A percentile compares a stretch with the other conserved stretches of the same genome.
Conservation (phyloP, 2,113 vertebrate species). For the Pterocles gutturalis region DNA sequence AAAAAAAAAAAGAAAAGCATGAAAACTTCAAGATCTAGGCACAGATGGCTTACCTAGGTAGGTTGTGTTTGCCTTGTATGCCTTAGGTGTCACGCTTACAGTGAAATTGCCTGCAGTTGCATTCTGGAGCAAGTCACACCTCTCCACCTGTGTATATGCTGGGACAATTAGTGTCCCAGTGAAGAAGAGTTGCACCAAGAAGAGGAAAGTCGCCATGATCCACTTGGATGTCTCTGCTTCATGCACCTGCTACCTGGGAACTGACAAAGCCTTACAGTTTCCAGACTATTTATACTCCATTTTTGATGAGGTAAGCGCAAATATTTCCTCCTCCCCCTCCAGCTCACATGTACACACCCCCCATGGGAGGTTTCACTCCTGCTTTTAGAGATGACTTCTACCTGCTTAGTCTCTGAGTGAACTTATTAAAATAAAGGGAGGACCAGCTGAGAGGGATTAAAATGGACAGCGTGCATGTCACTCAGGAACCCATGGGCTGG, state of each 20-base stretch:
- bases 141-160: rapidly evolving
- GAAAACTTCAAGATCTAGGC: background rate
- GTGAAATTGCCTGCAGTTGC: background rate
- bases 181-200: background rate
- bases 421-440: background rate
- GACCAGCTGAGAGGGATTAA: background rate
- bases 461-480: background rate
- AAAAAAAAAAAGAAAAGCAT: background rate
- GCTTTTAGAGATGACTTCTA: background rate
- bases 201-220: constrained; percentile 32
- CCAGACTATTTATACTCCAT: background rate
- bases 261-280: background rate
- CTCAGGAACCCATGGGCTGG: background rate
- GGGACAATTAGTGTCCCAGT: background rate
- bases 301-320: constrained; percentile 24
- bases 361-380: constrained; percentile 13
- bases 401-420: background rate
- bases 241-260: background rate
- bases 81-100: rapidly evolving
- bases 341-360: constrained; percentile 31
- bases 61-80: background rate
- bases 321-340: background rate
- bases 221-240: background rate
- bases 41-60: constrained; percentile 59
- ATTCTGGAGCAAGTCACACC: rapidly evolving